Conservation (phyloP, 2,888 invertebrate genomes). For the Craniophora ligustri region DNA sequence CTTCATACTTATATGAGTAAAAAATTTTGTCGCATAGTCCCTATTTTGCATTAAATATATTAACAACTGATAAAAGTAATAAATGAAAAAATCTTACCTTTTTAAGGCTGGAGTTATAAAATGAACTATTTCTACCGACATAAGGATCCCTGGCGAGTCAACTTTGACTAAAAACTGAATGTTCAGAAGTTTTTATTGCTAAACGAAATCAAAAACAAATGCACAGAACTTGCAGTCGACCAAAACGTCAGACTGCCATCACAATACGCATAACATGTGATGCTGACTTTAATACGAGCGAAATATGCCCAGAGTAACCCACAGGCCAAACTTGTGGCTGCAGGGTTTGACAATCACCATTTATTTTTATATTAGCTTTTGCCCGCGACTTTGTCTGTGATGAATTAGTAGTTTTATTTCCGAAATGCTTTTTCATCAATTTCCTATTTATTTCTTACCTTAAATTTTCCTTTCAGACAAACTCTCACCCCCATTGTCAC, state of each 20-base stretch:
- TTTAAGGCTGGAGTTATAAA: constrained; percentile 10
- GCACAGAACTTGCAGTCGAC: neutral
- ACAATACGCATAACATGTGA: constrained; percentile 17
- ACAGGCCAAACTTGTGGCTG: constrained; percentile 59
- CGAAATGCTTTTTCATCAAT: no score
- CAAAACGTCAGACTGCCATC: constrained; percentile 19
- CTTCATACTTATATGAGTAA: no score
- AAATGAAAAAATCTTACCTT: constrained; percentile 36
- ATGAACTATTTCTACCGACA: constrained; percentile 24
- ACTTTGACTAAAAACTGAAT: neutral
- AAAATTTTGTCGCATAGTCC: no score
- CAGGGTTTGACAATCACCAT: constrained; percentile 66
- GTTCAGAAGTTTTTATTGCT: constrained; percentile 1
- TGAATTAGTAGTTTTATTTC: no score
- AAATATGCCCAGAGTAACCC: constrained; percentile 52
- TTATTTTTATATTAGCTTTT: no score
- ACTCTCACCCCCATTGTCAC: no score
- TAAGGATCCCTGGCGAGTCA: constrained; percentile 7
- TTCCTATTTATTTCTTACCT: no score
- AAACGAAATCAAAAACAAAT: neutral
- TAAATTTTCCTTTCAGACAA: no score
- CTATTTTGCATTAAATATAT: neutral
- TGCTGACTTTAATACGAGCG: constrained; percentile 33
- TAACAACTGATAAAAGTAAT: neutral
- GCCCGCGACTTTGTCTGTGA: no score